A percentile compares a stretch with the other conserved stretches of the same genome.
Conservation (phyloP, 2,888 invertebrate genomes). For the Sinhomidia bicolor region DNA sequence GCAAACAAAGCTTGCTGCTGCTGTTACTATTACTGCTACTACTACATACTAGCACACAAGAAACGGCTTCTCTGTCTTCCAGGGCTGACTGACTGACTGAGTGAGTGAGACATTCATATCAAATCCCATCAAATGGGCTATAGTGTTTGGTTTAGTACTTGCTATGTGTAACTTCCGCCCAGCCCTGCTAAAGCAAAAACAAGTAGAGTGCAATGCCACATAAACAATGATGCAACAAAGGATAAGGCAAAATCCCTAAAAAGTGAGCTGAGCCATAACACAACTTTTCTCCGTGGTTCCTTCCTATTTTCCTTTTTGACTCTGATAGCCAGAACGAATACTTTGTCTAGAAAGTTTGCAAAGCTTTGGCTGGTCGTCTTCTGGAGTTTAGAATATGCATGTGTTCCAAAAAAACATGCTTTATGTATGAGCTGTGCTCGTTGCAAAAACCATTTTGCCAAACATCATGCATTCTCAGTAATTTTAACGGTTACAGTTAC, state of each 20-base stretch:
- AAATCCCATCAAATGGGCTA: slow-evolving; percentile 30
- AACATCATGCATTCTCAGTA: no score
- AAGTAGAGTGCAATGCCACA: slow-evolving; percentile 43
- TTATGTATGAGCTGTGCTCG: no score
- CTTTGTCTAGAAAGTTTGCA: not conserved
- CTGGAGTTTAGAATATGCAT: no score
- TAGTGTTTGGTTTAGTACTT: not conserved
- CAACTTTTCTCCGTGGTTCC: not conserved
- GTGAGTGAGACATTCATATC: not conserved
- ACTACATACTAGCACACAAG: not conserved
- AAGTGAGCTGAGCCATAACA: not conserved
- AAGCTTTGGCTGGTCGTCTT: no score
- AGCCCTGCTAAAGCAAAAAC: not conserved
- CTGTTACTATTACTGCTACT: no score
- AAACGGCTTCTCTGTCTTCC: not conserved
- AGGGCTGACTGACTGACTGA: no score
- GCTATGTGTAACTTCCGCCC: slow-evolving; percentile 35
- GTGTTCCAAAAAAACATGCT: no score
- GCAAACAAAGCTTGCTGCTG: no score
- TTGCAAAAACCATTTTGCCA: no score
- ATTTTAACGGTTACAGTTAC: no score
- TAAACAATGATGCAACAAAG: slow-evolving; percentile 62
- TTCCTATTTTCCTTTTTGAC: not conserved
- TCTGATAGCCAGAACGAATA: not conserved
- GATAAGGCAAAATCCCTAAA: slow-evolving; percentile 45